phyloP scores from a whole-genome alignment of 2,113 vertebrate species.

The Mirounga angustirostris region DNA sequence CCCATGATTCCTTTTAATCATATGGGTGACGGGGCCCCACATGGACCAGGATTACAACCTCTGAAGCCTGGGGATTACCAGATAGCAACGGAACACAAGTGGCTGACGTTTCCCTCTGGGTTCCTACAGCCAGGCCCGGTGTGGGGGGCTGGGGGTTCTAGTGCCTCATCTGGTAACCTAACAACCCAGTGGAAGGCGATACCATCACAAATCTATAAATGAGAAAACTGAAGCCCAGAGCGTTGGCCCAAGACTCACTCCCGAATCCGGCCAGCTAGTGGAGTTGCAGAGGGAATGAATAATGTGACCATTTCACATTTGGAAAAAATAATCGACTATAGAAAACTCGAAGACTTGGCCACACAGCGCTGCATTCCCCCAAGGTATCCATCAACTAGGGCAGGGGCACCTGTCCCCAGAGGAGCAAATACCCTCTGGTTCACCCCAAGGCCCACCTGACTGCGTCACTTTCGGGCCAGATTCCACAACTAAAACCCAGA shows the following conservation, averaged over 20 bases:
- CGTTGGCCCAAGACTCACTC: background rate
- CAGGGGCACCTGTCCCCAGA: background rate
- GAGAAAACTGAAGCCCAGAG: background rate
- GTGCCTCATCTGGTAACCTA: background rate
- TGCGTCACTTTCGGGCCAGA: background rate
- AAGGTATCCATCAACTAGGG: background rate
- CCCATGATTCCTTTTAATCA: background rate
- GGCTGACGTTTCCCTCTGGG: background rate
- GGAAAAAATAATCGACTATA: background rate
- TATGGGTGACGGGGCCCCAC: background rate
- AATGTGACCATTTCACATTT: background rate
- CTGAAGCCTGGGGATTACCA: background rate
- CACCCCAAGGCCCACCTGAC: background rate
- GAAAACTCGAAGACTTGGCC: constrained; percentile 20
- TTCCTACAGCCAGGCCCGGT: background rate
- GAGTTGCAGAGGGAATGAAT: background rate
- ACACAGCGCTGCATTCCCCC: background rate
- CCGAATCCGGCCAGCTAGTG: background rate
- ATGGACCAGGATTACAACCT: background rate
- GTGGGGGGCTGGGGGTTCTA: accelerated
- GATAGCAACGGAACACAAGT: background rate
- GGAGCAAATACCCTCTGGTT: background rate
- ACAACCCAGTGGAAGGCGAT: background rate
- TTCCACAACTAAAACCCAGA: background rate
- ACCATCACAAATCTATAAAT: background rate